Evolutionary conservation across 2,113 vertebrate genomes (phyloP), one percentile per base, ranked within the genome.

Genomic region (Zootoca vivipara): DNA sequence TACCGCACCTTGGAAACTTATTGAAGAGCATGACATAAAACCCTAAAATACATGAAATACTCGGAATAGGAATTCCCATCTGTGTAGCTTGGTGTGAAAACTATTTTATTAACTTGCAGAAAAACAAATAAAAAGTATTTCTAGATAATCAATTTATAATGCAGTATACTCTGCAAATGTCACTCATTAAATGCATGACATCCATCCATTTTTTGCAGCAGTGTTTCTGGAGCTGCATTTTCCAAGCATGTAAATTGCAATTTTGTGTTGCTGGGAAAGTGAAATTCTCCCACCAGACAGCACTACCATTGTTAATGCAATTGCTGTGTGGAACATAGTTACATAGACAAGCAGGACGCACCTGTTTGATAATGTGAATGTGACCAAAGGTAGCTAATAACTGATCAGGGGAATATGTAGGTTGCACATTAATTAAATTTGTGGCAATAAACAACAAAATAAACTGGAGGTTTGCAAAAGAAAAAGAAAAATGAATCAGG

Each of bases 351-450:
- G 46, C 46, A 52, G 46, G 46, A 72, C 38, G 10, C 8, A 67
- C 75, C 24, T 67, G 2, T 79, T 65, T 22, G 46, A 38, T 81
- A 5, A 70, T 42, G 7, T 56, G 16, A 42, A n/a, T 74, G 24
- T 69, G 15, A 72, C 13, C 9, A 58, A 33, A 35, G 56, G 79
- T 85, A 91, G 67, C 78, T 75, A 46, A 64, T 75, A 92, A 3
- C 65, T 91, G 52, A 35, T 90, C 87, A 85, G 52, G 88, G 78
- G 82, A 67, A 77, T 85, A 79, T 85, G 65, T 92, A 92, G 91
- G 93, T 52, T 84, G 87, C 93, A 93, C 73, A 86, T 67, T 89
- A 91, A 93, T 85, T 93, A 92, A 80, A 92, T 91, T 93, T 92
- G 75, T 90, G 93, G 85, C 85, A 91, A 16, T 88, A 91, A 91